Base-by-base conservation (phyloP, 2,888 invertebrate genomes). In the Ichneumoninae sp. region DNA sequence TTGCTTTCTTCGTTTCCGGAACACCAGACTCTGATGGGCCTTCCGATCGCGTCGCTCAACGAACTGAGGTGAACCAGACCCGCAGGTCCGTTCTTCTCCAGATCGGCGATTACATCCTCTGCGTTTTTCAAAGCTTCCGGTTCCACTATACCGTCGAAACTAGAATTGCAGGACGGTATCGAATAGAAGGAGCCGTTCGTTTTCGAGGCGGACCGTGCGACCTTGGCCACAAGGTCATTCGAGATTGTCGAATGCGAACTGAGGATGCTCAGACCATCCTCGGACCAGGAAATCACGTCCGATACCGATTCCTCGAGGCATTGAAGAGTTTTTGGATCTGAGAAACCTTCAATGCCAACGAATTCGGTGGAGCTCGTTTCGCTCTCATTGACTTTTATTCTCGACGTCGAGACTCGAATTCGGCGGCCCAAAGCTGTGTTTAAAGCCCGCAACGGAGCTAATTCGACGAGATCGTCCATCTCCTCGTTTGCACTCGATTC, bases 41-140 rank as follows among this genome's bases (percentile, higher is more conserved):
- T 87, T 2, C 79, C 71, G 0, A 87, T 86, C 0, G 86, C 75
- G 0, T 30, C 54, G 50, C 88, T 88, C 36, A 91, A 16, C 0
- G 88, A 86, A 16, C 80, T 57, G n/a, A 91, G 6, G 4, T 91
- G 87, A 2, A 89, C 22, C 0, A 90, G 3, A 3, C 88, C 87
- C 0, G 87, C 86, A 3, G 90, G 91, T 0, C 90, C 90, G 19
- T 89, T 70, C 5, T 74, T 68, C 81, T 88, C 83, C 1, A 90
- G 57, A 33, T 90, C 87, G 0, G 82, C 16, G 0, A 91, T 88
- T 0, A 88, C 66, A 1, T 69, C 26, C 13, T 83, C 66, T 0
- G 87, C 87, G 0, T 26, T 52, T 60, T 30, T 13, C 13, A 86
- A 26, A 33, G 80, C 40, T n/a, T 68, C 74, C 8, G 73, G 16